A percentile compares a stretch with the other conserved stretches of the same genome.
Conservation (phyloP, 23 tunicate genomes). For the Botrylloides violaceus region DNA sequence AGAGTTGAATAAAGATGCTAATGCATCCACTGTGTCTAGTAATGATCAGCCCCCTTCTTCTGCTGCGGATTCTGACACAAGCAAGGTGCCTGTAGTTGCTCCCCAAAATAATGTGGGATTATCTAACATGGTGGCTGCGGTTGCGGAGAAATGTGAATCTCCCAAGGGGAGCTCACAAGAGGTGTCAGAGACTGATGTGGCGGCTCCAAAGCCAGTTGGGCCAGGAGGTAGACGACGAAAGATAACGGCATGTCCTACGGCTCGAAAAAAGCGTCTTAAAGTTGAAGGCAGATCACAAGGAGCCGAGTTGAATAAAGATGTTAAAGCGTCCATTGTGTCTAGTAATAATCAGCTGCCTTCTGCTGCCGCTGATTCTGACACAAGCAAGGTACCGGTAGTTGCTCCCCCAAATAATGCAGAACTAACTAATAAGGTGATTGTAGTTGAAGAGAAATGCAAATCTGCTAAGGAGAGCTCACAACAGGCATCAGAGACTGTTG, state of each 20-base stretch:
- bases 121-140: too few relatives aligned
- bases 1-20: neutral
- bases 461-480: neutral
- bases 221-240: constrained; percentile 6
- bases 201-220: neutral
- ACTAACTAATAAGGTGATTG: neutral
- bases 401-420: neutral
- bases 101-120: too few relatives aligned
- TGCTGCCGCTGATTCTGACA: neutral
- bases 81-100: too few relatives aligned
- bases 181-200: too few relatives aligned
- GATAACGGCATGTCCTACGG: constrained; percentile 1
- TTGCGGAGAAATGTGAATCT: neutral
- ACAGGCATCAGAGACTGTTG: neutral
- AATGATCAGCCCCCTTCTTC: neutral
- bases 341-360: neutral
- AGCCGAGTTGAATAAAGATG: neutral
- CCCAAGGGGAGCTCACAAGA: too few relatives aligned
- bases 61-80: neutral
- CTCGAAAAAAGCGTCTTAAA: neutral
- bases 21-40: neutral
- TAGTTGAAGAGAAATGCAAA: neutral
- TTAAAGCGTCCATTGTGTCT: neutral
- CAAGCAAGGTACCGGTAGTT: neutral
- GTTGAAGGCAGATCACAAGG: too few relatives aligned